Conservation (phyloP, 2,888 invertebrate genomes). For the Agrochola litura region DNA sequence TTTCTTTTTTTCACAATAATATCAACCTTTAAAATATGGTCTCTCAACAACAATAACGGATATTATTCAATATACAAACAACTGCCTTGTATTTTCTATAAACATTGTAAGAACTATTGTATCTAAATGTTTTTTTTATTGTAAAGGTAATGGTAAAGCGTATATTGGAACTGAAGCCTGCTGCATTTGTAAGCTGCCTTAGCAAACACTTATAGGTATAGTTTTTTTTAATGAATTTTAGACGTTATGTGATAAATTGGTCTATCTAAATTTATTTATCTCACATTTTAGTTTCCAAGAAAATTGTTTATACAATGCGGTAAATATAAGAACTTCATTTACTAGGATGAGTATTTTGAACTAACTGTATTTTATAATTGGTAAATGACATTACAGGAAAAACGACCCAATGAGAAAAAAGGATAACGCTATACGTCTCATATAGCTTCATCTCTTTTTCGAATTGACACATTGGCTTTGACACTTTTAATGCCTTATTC, state of each 20-base stretch:
- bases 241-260: conserved; percentile 25
- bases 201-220: conserved; percentile 12
- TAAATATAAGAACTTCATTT: conserved; percentile 2
- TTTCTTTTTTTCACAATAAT: neutral
- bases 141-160: conserved; percentile 39
- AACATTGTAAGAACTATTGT: conserved; percentile 35
- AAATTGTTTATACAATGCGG: conserved; percentile 4
- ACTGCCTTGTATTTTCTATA: conserved; percentile 24
- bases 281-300: conserved; percentile 20
- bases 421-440: neutral
- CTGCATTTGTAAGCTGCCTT: conserved; percentile 35
- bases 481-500: neutral
- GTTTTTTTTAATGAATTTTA: conserved; percentile 4
- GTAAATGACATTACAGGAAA: neutral
- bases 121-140: conserved; percentile 14
- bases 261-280: conserved; percentile 25
- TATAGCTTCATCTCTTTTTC: conserved; percentile 2
- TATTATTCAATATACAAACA: conserved; percentile 11
- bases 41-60: conserved; percentile 4
- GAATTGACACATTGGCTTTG: neutral
- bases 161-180: conserved; percentile 32
- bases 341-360: neutral
- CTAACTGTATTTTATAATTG: neutral
- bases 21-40: neutral
- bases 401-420: neutral